A percentile compares a stretch with the other conserved stretches of the same genome.
Conservation (phyloP, 2,888 invertebrate species). For the Drosophila suboccidentalis region DNA sequence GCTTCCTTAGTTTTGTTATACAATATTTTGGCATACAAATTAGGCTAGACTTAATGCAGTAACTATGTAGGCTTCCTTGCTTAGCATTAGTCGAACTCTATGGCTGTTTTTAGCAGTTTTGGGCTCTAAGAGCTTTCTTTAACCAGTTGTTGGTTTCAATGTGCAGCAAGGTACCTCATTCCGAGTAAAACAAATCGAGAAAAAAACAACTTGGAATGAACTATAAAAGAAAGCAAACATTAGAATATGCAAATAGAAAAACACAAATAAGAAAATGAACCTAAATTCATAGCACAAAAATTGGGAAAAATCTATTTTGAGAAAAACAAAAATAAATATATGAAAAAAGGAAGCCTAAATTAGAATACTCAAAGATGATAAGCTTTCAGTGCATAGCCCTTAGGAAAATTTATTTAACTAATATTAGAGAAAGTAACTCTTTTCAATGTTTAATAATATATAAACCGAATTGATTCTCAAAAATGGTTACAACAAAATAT, state of each 20-base stretch:
- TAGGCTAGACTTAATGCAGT: conserved; percentile 68
- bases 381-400: too few relatives aligned
- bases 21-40: conserved; percentile 48
- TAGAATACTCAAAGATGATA: too few relatives aligned
- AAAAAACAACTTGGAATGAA: not conserved
- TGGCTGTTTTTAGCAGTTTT: not conserved
- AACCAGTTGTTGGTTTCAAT: conserved; percentile 22
- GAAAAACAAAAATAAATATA: too few relatives aligned
- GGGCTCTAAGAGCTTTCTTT: conserved; percentile 11
- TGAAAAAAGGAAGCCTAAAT: too few relatives aligned
- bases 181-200: not conserved
- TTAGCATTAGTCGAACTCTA: conserved; percentile 12
- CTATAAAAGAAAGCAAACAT: not conserved
- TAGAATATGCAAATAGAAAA: not conserved
- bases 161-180: not conserved
- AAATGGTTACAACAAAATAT: too few relatives aligned
- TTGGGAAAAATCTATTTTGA: not conserved
- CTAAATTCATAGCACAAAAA: not conserved
- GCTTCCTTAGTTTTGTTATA: conserved; percentile 28
- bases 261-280: not conserved
- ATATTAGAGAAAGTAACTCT: too few relatives aligned
- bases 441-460: too few relatives aligned
- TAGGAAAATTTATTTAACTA: too few relatives aligned
- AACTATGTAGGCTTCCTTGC: conserved; percentile 54
- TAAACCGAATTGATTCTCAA: too few relatives aligned